These are phyloP conservation scores for Conus betulinus DNA, from an alignment of 1,140 invertebrate species.

Conservation along the genomic window DNA sequence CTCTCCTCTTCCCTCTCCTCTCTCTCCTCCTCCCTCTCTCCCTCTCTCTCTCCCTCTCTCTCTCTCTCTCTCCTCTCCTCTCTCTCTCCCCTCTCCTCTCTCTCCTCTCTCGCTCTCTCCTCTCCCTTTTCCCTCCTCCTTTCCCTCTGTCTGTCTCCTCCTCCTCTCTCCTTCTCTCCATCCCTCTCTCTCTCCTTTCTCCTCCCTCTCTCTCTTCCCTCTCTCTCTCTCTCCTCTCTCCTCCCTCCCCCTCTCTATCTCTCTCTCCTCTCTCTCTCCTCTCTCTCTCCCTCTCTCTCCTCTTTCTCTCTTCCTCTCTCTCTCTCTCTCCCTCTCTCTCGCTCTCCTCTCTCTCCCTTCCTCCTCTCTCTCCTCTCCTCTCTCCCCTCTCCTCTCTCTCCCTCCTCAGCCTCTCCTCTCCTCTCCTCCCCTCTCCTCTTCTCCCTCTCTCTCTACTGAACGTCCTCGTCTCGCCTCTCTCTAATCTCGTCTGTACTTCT, in stretches of 20 bases:
- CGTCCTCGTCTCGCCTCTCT: background rate
- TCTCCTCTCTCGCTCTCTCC: background rate
- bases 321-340: background rate
- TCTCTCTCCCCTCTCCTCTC: slow-evolving; percentile 15
- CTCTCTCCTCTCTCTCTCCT: background rate
- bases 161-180: background rate
- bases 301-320: background rate
- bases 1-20: background rate
- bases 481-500: background rate
- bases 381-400: background rate
- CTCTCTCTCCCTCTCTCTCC: no score
- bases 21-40: background rate
- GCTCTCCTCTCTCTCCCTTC: background rate
- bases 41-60: background rate
- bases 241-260: background rate
- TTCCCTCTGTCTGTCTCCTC: background rate
- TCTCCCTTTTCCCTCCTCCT: background rate
- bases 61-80: background rate
- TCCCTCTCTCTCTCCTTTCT: background rate
- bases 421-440: background rate
- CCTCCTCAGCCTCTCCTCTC: slow-evolving; percentile 3
- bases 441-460: slow-evolving; percentile 10
- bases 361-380: background rate
- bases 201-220: background rate
- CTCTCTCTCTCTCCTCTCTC: background rate